phyloP scores from a whole-genome alignment of 2,113 vertebrate species.

The Dicentrarchus labrax region DNA sequence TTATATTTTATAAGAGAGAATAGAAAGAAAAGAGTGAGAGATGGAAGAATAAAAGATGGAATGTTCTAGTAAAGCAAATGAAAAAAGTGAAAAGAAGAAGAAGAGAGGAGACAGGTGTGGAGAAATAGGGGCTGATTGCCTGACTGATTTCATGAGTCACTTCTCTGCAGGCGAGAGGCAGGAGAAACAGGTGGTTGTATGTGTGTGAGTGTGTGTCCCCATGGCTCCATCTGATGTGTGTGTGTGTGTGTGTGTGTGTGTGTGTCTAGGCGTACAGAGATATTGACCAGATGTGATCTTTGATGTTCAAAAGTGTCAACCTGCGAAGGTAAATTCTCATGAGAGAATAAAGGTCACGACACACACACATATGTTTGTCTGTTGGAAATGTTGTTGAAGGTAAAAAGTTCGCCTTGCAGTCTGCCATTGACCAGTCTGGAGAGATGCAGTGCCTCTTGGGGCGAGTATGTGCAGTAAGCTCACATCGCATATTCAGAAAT shows the following conservation, averaged over 20 bases:
- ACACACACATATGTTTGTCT: not conserved
- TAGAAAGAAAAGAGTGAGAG: not conserved
- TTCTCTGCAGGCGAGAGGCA: slow-evolving; percentile 28
- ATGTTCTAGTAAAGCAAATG: no score
- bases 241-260: slow-evolving; percentile 9
- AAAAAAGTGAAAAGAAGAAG: not conserved
- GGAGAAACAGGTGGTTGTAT: slow-evolving; percentile 40
- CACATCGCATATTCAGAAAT: no score
- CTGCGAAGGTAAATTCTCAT: slow-evolving; percentile 15
- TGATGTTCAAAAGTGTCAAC: slow-evolving; percentile 21
- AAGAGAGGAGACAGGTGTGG: slow-evolving; percentile 16
- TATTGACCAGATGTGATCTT: slow-evolving; percentile 32
- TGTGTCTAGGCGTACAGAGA: not conserved
- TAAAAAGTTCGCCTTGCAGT: no score
- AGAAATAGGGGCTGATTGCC: slow-evolving; percentile 30
- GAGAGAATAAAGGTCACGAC: slow-evolving; percentile 17
- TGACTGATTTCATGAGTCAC: slow-evolving; percentile 56
- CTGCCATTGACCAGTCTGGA: no score
- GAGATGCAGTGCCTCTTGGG: no score
- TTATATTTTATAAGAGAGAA: not conserved
- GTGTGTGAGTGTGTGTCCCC: slow-evolving; percentile 24
- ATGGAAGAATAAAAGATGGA: no score
- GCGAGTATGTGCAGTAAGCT: no score
- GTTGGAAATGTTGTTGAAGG: not conserved
- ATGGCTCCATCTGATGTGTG: slow-evolving; percentile 5